Base-by-base conservation (phyloP, 2,113 vertebrate genomes). In the Anseranas semipalmata region DNA sequence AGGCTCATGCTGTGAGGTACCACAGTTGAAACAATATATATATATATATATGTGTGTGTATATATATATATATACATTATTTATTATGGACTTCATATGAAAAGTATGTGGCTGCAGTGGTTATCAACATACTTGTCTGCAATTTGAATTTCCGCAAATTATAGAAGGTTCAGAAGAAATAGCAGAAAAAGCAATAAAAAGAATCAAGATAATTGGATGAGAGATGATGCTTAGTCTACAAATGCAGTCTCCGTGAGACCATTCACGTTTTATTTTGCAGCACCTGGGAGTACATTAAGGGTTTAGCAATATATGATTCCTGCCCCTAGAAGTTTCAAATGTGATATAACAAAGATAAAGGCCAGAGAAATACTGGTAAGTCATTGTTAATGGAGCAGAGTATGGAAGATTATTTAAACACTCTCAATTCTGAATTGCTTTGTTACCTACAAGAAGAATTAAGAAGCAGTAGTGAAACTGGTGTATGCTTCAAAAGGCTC, bases 181-280 rank as follows among this genome's bases (percentile, higher is more conserved):
- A 56, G 53, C 77, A 96, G 63, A 62, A 95, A 89, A 85, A 68
- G 41, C 78, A 85, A 43, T 95, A 55, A 83, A 75, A 95, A 72
- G 9, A 79, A 83, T 77, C 17, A 30, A 27, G 67, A 16, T 91
- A 89, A 86, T 20, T 80, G 85, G 63, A 39, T 45, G 52, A 80
- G 85, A 70, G 37, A 24, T 85, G 85, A 74, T 93, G 50, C 59
- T 71, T 48, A 22, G 32, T 37, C 53, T 85, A 45, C 32, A 79
- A 62, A 91, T 1, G 12, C 65, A 89, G 66, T 39, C 74, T 32
- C 41, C 45, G 6, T 58, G 74, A 62, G 58, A 55, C 72, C 7
- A 30, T 48, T 62, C 14, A 1, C 77, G 37, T 46, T 10, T 74
- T 92, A 68, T 77, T 93, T 70, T 79, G 75, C 39, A 85, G 87